phyloP scores from a whole-genome alignment of 2,797 vertebrate species.

The Halcyon chelicuti region DNA sequence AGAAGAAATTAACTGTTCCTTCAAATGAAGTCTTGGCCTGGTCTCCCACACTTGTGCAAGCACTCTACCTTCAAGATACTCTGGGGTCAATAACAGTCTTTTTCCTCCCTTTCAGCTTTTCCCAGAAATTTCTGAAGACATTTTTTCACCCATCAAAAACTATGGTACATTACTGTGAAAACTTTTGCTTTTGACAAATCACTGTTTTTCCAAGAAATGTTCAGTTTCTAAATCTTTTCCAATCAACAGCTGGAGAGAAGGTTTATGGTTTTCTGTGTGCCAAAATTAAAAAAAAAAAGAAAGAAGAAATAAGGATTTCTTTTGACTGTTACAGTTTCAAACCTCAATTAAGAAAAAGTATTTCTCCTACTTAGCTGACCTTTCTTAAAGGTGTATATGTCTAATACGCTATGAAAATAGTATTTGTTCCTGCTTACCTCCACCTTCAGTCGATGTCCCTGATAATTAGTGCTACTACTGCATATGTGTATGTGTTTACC shows the following conservation, averaged over 20 bases:
- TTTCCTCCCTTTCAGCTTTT: neutral
- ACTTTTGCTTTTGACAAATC: neutral
- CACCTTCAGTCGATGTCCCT: neutral
- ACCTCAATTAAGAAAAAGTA: neutral
- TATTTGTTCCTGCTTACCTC: neutral
- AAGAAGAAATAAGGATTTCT: neutral
- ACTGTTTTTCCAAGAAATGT: neutral
- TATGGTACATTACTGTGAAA: neutral
- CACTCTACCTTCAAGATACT: neutral
- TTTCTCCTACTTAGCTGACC: neutral
- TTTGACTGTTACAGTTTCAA: constrained; percentile 12
- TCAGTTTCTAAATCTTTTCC: neutral
- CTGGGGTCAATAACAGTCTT: neutral
- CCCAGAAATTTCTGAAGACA: neutral
- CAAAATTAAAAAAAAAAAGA: neutral
- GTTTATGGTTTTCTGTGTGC: neutral
- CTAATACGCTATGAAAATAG: neutral
- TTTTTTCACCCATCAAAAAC: neutral
- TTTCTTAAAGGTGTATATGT: neutral
- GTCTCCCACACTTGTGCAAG: neutral
- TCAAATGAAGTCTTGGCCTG: neutral
- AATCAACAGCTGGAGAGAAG: neutral
- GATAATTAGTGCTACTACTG: neutral
- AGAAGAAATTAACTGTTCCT: neutral
- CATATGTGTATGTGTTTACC: neutral